These are phyloP conservation scores for Euplagia quadripunctaria DNA, from an alignment of 2,888 invertebrate genomes.

Conservation along the genomic window DNA sequence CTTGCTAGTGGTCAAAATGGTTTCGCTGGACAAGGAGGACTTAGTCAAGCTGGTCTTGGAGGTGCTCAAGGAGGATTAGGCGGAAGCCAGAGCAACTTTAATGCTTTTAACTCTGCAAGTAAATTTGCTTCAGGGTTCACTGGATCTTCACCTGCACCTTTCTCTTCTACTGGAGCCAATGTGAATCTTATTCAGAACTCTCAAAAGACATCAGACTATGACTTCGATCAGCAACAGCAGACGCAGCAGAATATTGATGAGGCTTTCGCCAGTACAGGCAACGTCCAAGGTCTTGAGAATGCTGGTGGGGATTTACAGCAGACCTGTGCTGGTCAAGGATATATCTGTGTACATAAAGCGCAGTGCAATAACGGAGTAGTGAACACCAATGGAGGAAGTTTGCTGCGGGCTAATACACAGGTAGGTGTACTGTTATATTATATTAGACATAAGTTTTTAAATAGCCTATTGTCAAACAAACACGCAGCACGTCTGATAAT, in stretches of 20 bases:
- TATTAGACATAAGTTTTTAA: background rate
- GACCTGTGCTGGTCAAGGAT: constrained; percentile 87
- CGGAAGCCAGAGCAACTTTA: constrained; percentile 38
- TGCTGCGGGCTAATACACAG: constrained; percentile 83
- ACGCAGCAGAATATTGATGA: constrained; percentile 75
- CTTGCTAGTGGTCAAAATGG: constrained; percentile 16
- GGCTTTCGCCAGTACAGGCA: constrained; percentile 72
- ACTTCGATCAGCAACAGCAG: constrained; percentile 73
- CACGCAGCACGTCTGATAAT: background rate
- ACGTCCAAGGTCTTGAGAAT: constrained; percentile 67
- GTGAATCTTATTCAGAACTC: constrained; percentile 74
- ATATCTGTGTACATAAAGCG: constrained; percentile 88
- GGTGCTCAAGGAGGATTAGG: constrained; percentile 15
- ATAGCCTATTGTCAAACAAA: background rate
- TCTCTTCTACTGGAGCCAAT: constrained; percentile 70
- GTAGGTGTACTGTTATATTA: constrained; percentile 74
- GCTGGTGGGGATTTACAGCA: constrained; percentile 77
- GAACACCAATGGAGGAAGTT: constrained; percentile 79
- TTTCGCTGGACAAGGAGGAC: constrained; percentile 22
- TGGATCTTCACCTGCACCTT: constrained; percentile 78
- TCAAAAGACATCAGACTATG: constrained; percentile 74
- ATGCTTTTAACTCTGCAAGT: constrained; percentile 49
- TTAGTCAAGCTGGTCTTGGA: constrained; percentile 13
- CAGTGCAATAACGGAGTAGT: constrained; percentile 89
- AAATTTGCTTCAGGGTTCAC: constrained; percentile 70